Base-by-base conservation (phyloP, 2,888 invertebrate species). In the Merodon equestris region DNA sequence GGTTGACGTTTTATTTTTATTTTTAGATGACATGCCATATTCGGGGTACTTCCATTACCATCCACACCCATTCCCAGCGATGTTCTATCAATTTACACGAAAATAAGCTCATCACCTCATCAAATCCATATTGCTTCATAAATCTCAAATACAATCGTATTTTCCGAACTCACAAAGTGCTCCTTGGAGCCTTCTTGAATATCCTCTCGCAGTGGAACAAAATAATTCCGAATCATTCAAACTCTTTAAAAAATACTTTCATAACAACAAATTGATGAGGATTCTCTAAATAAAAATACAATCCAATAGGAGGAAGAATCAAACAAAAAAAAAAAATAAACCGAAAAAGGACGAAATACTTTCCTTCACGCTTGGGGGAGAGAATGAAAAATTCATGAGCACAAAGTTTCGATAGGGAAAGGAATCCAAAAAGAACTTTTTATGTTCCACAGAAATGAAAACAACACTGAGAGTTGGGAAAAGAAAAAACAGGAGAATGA, bases 321-420 rank as follows among this genome's bases (percentile, higher is more conserved):
- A 36, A 34, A 4, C 27, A 50, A 18, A 34, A 60, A 53, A 34
- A 53, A 51, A 53, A 42, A 44, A 57, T 53, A 51, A 12, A 42
- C 51, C 14, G 47, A n/a, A 34, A 57, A 17, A 34, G 18, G 10
- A 51, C 27, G 40, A 40, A 40, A 40, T n/a, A 40, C 15, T 19
- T 60, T 44, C 18, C 53, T 38, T 38, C 40, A 38, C 19, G 38
- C 10, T 48, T 13, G 9, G 18, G 40, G 53, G 27, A 19, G 40
- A 57, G 48, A 73, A 77, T 72, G 67, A 73, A 77, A 77, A 77
- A 77, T 77, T 77, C 77, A 72, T 77, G 77, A 73, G 67, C 53
- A 48, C 40, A 77, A 77, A 77, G 40, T 73, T 73, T 73, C 63
- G 58, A 63, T 68, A 73, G 18, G 56, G 14, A 61, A 27, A 44